Evolutionary conservation across 2,797 vertebrate genomes (phyloP).

Genomic region (Chiloscyllium punctatum): DNA sequence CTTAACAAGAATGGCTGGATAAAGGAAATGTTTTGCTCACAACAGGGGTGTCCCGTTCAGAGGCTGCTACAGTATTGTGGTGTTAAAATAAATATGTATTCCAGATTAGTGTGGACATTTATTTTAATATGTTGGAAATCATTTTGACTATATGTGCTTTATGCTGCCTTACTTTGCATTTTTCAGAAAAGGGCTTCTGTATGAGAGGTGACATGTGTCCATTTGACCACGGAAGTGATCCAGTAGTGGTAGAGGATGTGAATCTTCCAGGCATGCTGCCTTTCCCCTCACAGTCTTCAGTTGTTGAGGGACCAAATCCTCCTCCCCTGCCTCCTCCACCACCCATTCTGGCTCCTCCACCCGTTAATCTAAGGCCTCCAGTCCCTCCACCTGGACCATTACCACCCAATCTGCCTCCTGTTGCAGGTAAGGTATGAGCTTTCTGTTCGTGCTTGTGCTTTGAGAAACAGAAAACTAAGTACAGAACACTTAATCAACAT

Average conservation of each 20-base stretch:
- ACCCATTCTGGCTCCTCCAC: constrained; percentile 75
- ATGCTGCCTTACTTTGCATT: background rate
- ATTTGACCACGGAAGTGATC: constrained; percentile 94
- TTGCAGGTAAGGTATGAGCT: constrained; percentile 68
- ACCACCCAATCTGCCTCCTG: constrained; percentile 85
- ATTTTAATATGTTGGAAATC: constrained; percentile 39
- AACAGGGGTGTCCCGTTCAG: background rate
- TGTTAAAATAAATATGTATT: background rate
- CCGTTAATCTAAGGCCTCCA: constrained; percentile 85
- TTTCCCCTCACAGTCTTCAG: constrained; percentile 86
- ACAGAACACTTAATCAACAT: background rate
- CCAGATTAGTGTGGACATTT: background rate
- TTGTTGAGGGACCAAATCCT: constrained; percentile 79
- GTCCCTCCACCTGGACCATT: constrained; percentile 83
- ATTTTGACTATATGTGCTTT: constrained; percentile 40
- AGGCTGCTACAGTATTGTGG: constrained; percentile 13
- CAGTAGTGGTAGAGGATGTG: constrained; percentile 93
- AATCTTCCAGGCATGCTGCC: constrained; percentile 89
- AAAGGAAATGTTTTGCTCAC: background rate
- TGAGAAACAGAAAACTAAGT: background rate
- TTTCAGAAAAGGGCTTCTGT: constrained; percentile 92
- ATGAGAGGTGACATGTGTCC: constrained; percentile 96
- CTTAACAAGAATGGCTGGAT: background rate
- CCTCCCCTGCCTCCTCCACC: constrained; percentile 84
- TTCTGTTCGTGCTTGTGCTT: background rate